These are phyloP conservation scores for Epirrita christyi DNA, from an alignment of 2,888 invertebrate genomes.

Conservation along the genomic window DNA sequence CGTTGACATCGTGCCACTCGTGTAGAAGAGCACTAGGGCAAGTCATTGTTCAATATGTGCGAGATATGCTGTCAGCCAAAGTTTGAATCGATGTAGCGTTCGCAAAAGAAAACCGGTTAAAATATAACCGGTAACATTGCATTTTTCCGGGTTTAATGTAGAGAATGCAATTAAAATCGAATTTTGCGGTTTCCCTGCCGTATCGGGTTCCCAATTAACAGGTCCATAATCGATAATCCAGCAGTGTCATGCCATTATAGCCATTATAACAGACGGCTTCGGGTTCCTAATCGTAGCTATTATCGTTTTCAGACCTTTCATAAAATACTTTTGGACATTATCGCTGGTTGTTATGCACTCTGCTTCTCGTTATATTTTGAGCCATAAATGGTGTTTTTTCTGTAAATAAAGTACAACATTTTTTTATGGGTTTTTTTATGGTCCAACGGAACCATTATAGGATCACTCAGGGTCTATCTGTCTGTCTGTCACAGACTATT, in stretches of 20 bases:
- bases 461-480: too few relatives aligned
- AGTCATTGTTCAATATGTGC: too few relatives aligned
- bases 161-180: slow-evolving; percentile 21
- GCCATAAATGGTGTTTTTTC: background rate
- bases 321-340: slow-evolving; percentile 28
- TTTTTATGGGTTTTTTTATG: too few relatives aligned
- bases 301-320: slow-evolving; percentile 29
- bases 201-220: slow-evolving; percentile 36
- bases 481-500: too few relatives aligned
- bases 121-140: background rate
- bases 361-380: slow-evolving; percentile 4
- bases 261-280: slow-evolving; percentile 21
- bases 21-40: too few relatives aligned
- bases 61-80: too few relatives aligned
- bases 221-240: slow-evolving; percentile 25
- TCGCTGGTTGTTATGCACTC: slow-evolving; percentile 9
- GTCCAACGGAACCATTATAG: too few relatives aligned
- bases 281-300: slow-evolving; percentile 26
- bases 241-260: slow-evolving; percentile 12
- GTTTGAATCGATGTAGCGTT: too few relatives aligned
- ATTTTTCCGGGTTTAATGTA: slow-evolving; percentile 1
- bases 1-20: too few relatives aligned
- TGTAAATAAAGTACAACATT: too few relatives aligned
- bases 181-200: slow-evolving; percentile 18
- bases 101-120: too few relatives aligned